A percentile compares a stretch with the other conserved stretches of the same genome.
Conservation (phyloP, 2,888 invertebrate species). For the Pasiphila rectangulata region DNA sequence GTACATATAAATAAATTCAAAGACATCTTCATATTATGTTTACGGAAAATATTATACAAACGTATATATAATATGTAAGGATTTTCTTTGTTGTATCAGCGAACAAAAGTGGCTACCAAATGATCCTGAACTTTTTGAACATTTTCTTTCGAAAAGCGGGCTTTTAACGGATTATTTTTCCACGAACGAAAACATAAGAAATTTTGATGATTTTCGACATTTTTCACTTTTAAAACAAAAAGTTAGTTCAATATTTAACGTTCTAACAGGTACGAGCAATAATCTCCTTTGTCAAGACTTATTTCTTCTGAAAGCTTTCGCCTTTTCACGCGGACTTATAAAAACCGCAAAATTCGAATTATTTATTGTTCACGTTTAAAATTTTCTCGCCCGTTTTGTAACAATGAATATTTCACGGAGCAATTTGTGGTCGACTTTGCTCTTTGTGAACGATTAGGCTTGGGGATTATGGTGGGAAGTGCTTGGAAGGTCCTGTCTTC, state of each 20-base stretch:
- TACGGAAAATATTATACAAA: too few species aligned
- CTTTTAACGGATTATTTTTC: slow-evolving; percentile 27
- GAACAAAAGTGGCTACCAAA: neutral
- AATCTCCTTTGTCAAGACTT: slow-evolving; percentile 72
- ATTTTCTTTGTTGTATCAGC: neutral
- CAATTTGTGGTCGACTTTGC: slow-evolving; percentile 43
- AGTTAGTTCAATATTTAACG: slow-evolving; percentile 41
- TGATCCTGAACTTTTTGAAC: slow-evolving; percentile 2
- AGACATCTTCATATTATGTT: slow-evolving; percentile 10
- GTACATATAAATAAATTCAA: slow-evolving; percentile 22
- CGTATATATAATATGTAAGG: too few species aligned
- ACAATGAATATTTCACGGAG: slow-evolving; percentile 41
- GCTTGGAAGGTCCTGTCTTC: slow-evolving; percentile 2
- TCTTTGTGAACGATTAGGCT: slow-evolving; percentile 29
- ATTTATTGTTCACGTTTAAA: slow-evolving; percentile 65
- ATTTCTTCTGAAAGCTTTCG: slow-evolving; percentile 65
- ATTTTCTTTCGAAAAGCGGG: slow-evolving; percentile 1
- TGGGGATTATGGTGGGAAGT: slow-evolving; percentile 19
- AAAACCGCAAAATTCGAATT: slow-evolving; percentile 64
- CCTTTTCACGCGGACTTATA: slow-evolving; percentile 60
- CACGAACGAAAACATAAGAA: slow-evolving; percentile 29
- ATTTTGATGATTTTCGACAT: slow-evolving; percentile 23
- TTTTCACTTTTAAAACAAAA: slow-evolving; percentile 19
- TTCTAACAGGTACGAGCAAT: slow-evolving; percentile 52
- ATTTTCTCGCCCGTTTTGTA: slow-evolving; percentile 52